Evolutionary conservation across 64 coral and sea anemone genomes (phyloP), one percentile per base, ranked within the genome.

Genomic region (Dendronephthya gigantea): DNA sequence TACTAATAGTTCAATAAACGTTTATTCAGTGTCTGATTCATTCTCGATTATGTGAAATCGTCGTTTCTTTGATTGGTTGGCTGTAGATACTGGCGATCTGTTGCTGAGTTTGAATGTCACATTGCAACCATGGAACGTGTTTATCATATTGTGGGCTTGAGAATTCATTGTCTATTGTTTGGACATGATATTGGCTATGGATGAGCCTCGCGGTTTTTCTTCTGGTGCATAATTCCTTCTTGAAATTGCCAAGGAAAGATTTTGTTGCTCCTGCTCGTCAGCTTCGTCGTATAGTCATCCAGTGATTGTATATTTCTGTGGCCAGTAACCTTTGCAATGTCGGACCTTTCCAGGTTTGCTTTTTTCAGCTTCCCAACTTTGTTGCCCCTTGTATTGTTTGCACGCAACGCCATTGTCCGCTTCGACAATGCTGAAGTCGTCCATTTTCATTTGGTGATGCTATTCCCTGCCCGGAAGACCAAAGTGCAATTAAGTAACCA

Each of bases 191-290:
- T n/a, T n/a, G n/a, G n/a, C n/a, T n/a, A n/a, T n/a, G n/a, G n/a
- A n/a, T n/a, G n/a, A n/a, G n/a, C n/a, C n/a, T n/a, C n/a, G n/a
- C n/a, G n/a, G n/a, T n/a, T n/a, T n/a, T n/a, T n/a, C n/a, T n/a
- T n/a, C n/a, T n/a, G n/a, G n/a, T n/a, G n/a, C n/a, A n/a, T n/a
- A n/a, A n/a, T n/a, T n/a, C n/a, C n/a, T n/a, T n/a, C n/a, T n/a
- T n/a, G n/a, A n/a, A n/a, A n/a, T n/a, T n/a, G n/a, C n/a, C n/a
- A n/a, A n/a, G n/a, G n/a, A n/a, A n/a, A n/a, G n/a, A n/a, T n/a
- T n/a, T n/a, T n/a, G n/a, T 48, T 86, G 85, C n/a, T 86, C 85
- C 14, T 86, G 56, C 47, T 86, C 38, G 35, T 86, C 58, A 7
- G 85, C 85, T 13, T 86, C 84, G 15, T 86, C n/a, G n/a, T 39